These are phyloP conservation scores for Folsomia manolachei DNA, from an alignment of 2,888 invertebrate species.

Conservation along the genomic window DNA sequence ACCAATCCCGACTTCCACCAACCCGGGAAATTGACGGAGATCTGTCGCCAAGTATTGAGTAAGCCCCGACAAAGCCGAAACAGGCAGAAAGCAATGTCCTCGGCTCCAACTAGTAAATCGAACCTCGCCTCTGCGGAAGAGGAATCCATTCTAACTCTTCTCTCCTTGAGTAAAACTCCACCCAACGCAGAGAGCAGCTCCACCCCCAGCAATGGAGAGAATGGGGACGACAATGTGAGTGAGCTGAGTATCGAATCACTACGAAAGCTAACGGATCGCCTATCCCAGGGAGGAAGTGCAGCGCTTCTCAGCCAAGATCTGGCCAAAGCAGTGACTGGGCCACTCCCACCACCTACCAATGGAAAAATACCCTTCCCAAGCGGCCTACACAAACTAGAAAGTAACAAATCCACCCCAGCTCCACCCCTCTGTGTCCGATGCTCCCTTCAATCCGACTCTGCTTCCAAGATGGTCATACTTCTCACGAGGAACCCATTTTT, in stretches of 20 bases:
- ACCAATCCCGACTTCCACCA: background rate
- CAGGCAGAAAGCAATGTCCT: background rate
- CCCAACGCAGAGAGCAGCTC: too few species aligned
- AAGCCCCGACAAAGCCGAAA: background rate
- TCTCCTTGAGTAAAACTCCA: conserved; percentile 14
- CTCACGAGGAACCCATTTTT: background rate
- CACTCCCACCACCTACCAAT: background rate
- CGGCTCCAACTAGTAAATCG: background rate
- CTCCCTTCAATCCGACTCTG: background rate
- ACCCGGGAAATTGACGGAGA: background rate
- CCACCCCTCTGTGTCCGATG: background rate
- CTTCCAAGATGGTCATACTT: background rate
- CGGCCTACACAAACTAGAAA: background rate
- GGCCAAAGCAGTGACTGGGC: conserved; percentile 6
- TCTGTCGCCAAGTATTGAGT: background rate
- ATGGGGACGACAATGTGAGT: conserved; percentile 17
- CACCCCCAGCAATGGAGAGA: conserved; percentile 11
- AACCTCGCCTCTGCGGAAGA: conserved; percentile 6
- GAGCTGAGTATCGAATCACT: conserved; percentile 14
- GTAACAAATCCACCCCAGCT: background rate
- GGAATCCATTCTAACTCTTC: conserved; percentile 4
- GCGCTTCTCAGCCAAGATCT: background rate
- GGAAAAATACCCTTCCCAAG: too few species aligned
- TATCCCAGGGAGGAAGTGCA: background rate
- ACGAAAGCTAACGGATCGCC: background rate